Base-by-base conservation (phyloP, 2,113 vertebrate species). In the Spizaetus ornatus region DNA sequence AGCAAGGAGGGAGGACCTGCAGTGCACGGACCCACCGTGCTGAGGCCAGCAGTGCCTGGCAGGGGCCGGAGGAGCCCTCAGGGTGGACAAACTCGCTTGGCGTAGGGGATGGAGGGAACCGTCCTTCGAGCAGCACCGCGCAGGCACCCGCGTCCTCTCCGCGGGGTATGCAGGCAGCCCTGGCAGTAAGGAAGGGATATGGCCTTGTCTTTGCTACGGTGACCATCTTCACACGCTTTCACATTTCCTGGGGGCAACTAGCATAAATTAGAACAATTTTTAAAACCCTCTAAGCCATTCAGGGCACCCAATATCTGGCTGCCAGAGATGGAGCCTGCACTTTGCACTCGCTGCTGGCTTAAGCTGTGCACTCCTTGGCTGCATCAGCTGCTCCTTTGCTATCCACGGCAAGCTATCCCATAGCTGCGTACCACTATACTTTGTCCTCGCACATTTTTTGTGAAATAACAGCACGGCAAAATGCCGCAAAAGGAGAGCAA, bases 101-200 rank as follows among this genome's bases (percentile, higher is more conserved):
- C 3, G 1, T 0, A 47, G 31, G 10, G 31, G 6, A 23, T 42
- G 26, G 13, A 88, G 40, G 23, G 36, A 69, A 59, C 31, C 7
- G 1, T 62, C 36, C 38, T 63, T 31, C 38, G 52, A 36, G 38
- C 40, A 62, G 52, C 61, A 32, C 36, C n/a, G 52, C 4, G 8
- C 21, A 55, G 32, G 3, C 34, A 42, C 22, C 8, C 58, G 18
- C 0, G 0, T 17, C 11, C 25, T 43, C 45, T 48, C 40, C 0
- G 0, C 38, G 40, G 58, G 20, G 6, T 23, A 10, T 4, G 19
- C 9, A 9, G 42, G 34, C 22, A 70, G 21, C 3, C 31, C 25
- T 48, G 34, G 10, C 23, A 43, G 40, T 16, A 59, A 55, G 16
- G 73, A 76, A 42, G 16, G 22, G 29, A 20, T 6, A n/a, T 1